phyloP scores from a whole-genome alignment of 2,888 invertebrate species.

The Luffia ferchaultella region DNA sequence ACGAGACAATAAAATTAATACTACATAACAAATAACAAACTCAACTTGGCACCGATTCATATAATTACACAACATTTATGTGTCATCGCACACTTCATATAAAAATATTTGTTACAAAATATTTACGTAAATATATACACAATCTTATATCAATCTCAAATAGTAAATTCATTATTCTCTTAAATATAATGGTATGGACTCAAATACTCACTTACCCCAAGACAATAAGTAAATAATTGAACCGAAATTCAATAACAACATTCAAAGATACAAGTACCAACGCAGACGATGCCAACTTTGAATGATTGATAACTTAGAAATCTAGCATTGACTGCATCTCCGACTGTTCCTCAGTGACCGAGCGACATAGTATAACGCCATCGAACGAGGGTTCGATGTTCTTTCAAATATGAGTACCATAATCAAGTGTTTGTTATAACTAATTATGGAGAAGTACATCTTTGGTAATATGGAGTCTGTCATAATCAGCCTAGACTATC shows the following conservation, averaged over 20 bases:
- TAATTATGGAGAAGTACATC: too few species aligned
- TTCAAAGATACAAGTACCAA: too few species aligned
- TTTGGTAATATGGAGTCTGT: too few species aligned
- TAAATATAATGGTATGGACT: slow-evolving; percentile 32
- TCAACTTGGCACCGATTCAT: slow-evolving; percentile 63
- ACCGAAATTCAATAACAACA: not conserved
- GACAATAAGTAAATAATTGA: not conserved
- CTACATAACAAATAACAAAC: slow-evolving; percentile 65
- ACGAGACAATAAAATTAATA: slow-evolving; percentile 57
- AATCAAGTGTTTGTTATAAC: too few species aligned
- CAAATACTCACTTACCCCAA: not conserved
- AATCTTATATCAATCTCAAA: slow-evolving; percentile 59
- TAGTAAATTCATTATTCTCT: slow-evolving; percentile 49
- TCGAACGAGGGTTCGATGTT: too few species aligned
- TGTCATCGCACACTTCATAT: slow-evolving; percentile 45
- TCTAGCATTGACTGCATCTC: too few species aligned
- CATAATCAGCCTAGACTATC: too few species aligned
- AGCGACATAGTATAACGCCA: too few species aligned
- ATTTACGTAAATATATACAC: slow-evolving; percentile 50
- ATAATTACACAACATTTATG: slow-evolving; percentile 55
- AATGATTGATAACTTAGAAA: too few species aligned
- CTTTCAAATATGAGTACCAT: too few species aligned
- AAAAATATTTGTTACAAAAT: slow-evolving; percentile 59
- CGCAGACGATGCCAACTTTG: too few species aligned
- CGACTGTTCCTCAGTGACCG: too few species aligned